A percentile compares a stretch with the other conserved stretches of the same genome.
Evolutionary conservation across 2,113 vertebrate species (phyloP).

Genomic region (Mustela nigripes): DNA sequence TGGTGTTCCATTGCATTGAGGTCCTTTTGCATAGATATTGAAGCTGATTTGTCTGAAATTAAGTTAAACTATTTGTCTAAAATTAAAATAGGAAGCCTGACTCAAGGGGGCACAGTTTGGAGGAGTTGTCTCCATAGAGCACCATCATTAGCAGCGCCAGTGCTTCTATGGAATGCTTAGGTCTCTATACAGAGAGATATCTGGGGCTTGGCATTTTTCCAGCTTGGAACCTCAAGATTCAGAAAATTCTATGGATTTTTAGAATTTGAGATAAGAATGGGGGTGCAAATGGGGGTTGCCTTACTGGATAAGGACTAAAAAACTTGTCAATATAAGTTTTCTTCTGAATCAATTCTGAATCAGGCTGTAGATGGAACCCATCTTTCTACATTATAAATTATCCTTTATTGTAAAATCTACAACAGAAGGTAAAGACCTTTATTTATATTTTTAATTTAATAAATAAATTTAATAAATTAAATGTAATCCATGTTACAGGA

Average conservation of each 20-base stretch:
- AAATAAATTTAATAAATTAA: neutral
- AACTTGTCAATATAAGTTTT: neutral
- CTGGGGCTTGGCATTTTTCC: neutral
- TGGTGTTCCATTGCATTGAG: neutral
- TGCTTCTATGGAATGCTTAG: neutral
- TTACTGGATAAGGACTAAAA: neutral
- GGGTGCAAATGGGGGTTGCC: neutral
- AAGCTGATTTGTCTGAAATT: conserved; percentile 45
- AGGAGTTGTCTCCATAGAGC: neutral
- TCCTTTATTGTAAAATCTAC: neutral
- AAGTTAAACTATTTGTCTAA: conserved; percentile 16
- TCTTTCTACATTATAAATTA: neutral
- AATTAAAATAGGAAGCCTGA: neutral
- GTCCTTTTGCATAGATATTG: neutral
- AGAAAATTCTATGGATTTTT: neutral
- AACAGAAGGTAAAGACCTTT: neutral
- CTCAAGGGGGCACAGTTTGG: neutral
- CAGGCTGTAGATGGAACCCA: neutral
- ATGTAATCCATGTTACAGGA: neutral
- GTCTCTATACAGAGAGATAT: neutral
- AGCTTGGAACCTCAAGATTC: neutral
- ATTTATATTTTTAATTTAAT: neutral
- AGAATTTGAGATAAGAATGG: neutral
- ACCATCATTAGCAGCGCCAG: neutral
- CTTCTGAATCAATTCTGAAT: neutral